phyloP scores from a whole-genome alignment of 2,797 vertebrate genomes.

The Vireo griseus region DNA sequence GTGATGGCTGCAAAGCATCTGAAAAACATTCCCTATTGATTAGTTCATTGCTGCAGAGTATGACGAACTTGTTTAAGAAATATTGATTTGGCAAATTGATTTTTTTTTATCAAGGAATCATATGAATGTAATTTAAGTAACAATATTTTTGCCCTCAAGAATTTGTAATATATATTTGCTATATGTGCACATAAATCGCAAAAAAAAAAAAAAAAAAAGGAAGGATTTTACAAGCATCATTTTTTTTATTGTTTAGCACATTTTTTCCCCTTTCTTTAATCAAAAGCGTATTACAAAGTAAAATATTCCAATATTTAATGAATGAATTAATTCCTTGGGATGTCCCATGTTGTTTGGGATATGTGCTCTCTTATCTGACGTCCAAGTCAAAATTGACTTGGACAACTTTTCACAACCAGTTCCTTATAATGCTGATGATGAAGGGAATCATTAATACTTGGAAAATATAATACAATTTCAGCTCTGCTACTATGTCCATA shows the following conservation, averaged over 20 bases:
- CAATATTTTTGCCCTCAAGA: constrained; percentile 38
- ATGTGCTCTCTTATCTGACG: neutral
- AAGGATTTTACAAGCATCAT: neutral
- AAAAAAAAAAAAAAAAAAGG: neutral
- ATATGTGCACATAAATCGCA: neutral
- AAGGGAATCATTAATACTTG: neutral
- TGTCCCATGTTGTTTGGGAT: neutral
- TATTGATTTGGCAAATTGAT: constrained; percentile 73
- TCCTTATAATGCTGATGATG: neutral
- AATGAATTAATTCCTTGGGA: neutral
- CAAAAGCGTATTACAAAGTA: neutral
- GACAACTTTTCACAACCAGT: neutral
- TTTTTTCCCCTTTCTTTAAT: neutral
- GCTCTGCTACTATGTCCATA: neutral
- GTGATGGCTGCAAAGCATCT: constrained; percentile 66
- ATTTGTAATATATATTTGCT: neutral
- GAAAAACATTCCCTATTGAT: constrained; percentile 77
- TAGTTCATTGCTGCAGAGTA: constrained; percentile 64
- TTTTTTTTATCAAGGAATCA: constrained; percentile 71
- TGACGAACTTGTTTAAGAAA: constrained; percentile 80
- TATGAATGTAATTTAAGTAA: constrained; percentile 70
- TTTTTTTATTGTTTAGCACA: neutral
- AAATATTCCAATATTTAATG: neutral
- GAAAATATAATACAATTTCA: neutral
- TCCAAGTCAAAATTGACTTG: neutral